Evolutionary conservation across 2,888 invertebrate genomes (phyloP), one percentile per base, ranked within the genome.

Genomic region (Drosophila anomelani): DNA sequence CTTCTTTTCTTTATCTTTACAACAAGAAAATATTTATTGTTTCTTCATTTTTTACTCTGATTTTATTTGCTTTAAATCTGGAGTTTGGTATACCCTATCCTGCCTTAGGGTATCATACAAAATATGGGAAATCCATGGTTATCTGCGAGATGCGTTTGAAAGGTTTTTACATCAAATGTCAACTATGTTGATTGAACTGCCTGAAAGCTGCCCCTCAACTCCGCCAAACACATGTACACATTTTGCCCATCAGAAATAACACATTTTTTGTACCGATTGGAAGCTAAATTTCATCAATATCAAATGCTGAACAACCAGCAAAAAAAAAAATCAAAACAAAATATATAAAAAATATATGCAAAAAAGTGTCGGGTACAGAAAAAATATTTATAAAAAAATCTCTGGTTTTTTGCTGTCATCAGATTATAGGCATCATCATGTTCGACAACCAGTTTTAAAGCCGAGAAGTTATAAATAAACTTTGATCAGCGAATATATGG

Each of bases 121-220:
- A 46, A 54, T 41, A 43, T 15, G 20, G 15, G 43, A 69, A 67
- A 73, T 47, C 51, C 58, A 29, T 63, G 51, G 77, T 56, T 66
- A 66, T 66, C 59, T 36, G 51, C 59, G 67, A 87, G 71, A 72
- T 70, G 77, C 71, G 71, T 56, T 76, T 64, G 63, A 79, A 79
- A 60, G 67, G 56, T 72, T 86, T 71, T 64, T 46, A 68, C 67
- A 71, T 67, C 70, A 76, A 76, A 79, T 81, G 77, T 75, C 69
- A 75, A 59, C 56, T 51, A 68, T 82, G 71, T 76, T 84, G 81
- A 83, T 84, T 80, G 81, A 86, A 81, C 64, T 60, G 69, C 63
- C 74, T 73, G 66, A 61, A 43, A 61, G 39, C 67, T 49, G 13
- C 47, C n/a, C 23, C 38, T 13, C 44, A 38, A 26, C 17, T 39